Percentiles rank a stretch among this genome's conserved stretches.
phyloP scores from a whole-genome alignment of 2,797 vertebrate genomes.

The Myotis vivesi region DNA sequence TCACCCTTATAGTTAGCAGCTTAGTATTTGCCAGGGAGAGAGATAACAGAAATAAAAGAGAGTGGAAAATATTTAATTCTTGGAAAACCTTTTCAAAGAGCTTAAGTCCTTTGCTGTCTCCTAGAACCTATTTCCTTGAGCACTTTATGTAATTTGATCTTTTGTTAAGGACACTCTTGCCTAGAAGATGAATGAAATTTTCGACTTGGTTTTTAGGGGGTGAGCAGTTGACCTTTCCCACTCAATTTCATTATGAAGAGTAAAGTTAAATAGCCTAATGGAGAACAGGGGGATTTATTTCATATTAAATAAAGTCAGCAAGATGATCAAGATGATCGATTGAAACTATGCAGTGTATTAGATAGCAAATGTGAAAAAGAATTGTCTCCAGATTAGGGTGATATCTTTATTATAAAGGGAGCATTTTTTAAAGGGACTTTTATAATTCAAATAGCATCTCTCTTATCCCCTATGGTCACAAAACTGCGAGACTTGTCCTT shows the following conservation, averaged over 20 bases:
- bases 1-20: no score
- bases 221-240: constrained; percentile 47
- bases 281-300: constrained; percentile 48
- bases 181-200: constrained; percentile 44
- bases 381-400: constrained; percentile 58
- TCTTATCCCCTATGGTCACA: constrained; percentile 23
- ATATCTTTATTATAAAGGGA: constrained; percentile 55
- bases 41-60: neutral
- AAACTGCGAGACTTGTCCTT: constrained; percentile 59
- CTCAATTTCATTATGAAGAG: constrained; percentile 55
- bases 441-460: constrained; percentile 51
- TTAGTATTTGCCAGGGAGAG: neutral
- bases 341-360: constrained; percentile 24
- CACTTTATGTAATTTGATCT: neutral
- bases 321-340: constrained; percentile 44
- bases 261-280: constrained; percentile 63
- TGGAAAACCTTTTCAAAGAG: constrained; percentile 15
- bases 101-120: neutral
- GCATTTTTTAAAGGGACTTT: constrained; percentile 36
- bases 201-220: constrained; percentile 25
- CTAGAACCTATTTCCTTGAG: constrained; percentile 23
- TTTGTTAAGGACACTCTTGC: constrained; percentile 41
- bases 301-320: constrained; percentile 57
- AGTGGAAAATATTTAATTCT: neutral
- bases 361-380: constrained; percentile 56